These are phyloP conservation scores for Colaptes auratus DNA, from an alignment of 2,113 vertebrate species.

Conservation along the genomic window DNA sequence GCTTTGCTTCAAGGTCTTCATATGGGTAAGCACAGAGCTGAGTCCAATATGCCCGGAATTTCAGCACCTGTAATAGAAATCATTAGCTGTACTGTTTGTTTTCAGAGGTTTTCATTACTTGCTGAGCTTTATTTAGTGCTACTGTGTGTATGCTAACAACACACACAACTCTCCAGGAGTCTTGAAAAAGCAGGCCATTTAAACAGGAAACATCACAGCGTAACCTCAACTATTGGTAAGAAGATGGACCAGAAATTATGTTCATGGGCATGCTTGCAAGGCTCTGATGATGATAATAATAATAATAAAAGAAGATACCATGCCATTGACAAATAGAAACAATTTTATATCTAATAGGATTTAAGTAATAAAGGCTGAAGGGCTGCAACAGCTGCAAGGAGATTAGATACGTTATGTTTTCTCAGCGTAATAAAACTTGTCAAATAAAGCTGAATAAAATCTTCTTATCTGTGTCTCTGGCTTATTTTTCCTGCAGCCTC, in stretches of 20 bases:
- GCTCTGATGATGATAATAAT: slow-evolving; percentile 34
- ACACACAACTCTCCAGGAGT: not conserved
- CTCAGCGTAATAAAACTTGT: slow-evolving; percentile 72
- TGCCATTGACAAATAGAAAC: slow-evolving; percentile 66
- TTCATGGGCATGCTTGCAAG: slow-evolving; percentile 13
- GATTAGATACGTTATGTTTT: slow-evolving; percentile 70
- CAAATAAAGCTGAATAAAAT: slow-evolving; percentile 74
- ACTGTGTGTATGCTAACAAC: not conserved
- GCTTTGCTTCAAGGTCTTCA: slow-evolving; percentile 2
- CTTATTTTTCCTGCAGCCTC: slow-evolving; percentile 68
- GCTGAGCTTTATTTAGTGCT: slow-evolving; percentile 23
- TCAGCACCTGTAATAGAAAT: not conserved
- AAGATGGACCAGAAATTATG: slow-evolving; percentile 52
- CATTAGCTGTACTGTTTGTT: not conserved
- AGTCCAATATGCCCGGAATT: not conserved
- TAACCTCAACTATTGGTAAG: slow-evolving; percentile 47
- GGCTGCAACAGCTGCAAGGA: slow-evolving; percentile 66
- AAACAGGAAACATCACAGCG: not conserved
- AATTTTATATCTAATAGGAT: slow-evolving; percentile 73
- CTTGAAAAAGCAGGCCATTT: slow-evolving; percentile 45
- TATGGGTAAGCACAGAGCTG: not conserved
- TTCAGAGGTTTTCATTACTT: slow-evolving; percentile 21
- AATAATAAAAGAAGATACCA: slow-evolving; percentile 63
- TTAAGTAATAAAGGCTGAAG: slow-evolving; percentile 73
- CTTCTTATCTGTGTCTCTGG: slow-evolving; percentile 61